phyloP scores from a whole-genome alignment of 2,113 vertebrate species.

The Nycticebus coucang region DNA sequence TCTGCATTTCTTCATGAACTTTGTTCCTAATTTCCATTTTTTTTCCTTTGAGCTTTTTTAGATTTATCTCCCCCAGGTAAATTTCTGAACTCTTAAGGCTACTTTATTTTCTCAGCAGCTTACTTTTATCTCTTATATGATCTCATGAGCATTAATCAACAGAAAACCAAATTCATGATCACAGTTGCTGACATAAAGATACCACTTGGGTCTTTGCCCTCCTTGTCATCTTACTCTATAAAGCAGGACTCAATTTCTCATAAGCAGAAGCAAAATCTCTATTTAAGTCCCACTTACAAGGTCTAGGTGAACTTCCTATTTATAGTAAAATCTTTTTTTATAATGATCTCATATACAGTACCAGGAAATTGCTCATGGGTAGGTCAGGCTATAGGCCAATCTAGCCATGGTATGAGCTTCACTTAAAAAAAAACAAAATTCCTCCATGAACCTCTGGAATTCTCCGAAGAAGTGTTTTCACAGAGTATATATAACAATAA shows the following conservation, averaged over 20 bases:
- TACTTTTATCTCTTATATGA: constrained; percentile 33
- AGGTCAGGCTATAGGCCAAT: constrained; percentile 69
- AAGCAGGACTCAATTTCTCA: constrained; percentile 64
- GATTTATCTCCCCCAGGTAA: constrained; percentile 14
- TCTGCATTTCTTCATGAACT: neutral
- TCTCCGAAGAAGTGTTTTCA: constrained; percentile 47
- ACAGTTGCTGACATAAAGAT: neutral
- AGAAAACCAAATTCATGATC: constrained; percentile 46
- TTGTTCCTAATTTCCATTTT: constrained; percentile 15
- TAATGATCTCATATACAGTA: constrained; percentile 66
- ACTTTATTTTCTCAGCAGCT: constrained; percentile 59
- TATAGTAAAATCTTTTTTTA: constrained; percentile 74
- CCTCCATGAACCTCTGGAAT: constrained; percentile 22
- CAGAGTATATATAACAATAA: neutral
- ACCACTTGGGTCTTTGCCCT: neutral
- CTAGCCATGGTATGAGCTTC: constrained; percentile 13
- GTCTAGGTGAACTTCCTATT: constrained; percentile 69
- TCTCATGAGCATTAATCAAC: constrained; percentile 62
- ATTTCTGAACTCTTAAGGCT: constrained; percentile 30
- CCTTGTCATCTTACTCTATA: constrained; percentile 27
- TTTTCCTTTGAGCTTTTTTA: neutral
- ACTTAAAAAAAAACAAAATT: constrained; percentile 24
- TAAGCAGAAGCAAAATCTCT: constrained; percentile 56
- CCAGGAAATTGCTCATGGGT: constrained; percentile 67
- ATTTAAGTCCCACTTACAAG: constrained; percentile 64